Conservation (phyloP, 2,888 invertebrate species). For the Drosophila paranaensis region DNA sequence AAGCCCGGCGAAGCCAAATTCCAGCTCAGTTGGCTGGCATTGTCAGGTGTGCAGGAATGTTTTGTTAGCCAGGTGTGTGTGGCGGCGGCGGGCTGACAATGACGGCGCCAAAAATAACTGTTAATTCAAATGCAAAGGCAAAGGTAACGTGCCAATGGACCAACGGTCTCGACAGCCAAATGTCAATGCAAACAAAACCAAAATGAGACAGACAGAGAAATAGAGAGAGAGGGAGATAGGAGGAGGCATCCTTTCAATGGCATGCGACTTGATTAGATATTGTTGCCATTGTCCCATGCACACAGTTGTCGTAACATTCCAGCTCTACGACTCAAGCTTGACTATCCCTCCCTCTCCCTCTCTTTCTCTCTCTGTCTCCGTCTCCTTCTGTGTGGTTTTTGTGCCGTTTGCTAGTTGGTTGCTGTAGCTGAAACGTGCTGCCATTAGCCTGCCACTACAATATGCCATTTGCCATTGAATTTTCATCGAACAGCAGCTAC, state of each 20-base stretch:
- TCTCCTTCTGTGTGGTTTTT: neutral
- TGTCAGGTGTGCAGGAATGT: constrained; percentile 44
- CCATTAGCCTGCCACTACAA: constrained; percentile 77
- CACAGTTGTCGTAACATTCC: constrained; percentile 26
- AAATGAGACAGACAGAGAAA: constrained; percentile 3
- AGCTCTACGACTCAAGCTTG: constrained; percentile 2
- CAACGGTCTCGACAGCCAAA: constrained; percentile 56
- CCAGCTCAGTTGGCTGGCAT: constrained; percentile 29
- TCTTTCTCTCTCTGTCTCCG: neutral
- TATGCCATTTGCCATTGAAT: constrained; percentile 74
- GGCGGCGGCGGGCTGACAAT: constrained; percentile 7
- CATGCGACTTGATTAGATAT: constrained; percentile 71
- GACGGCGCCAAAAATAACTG: constrained; percentile 78
- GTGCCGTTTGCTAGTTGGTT: constrained; percentile 25
- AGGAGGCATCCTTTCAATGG: constrained; percentile 3
- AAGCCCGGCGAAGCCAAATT: constrained; percentile 1
- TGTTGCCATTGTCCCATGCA: constrained; percentile 48
- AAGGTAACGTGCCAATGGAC: constrained; percentile 75
- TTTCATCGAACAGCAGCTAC: constrained; percentile 67
- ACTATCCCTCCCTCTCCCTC: neutral
- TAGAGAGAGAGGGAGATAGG: neutral
- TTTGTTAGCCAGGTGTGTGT: constrained; percentile 40
- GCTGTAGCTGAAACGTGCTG: constrained; percentile 49
- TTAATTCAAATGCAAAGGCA: constrained; percentile 78
- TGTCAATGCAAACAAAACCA: constrained; percentile 73